Evolutionary conservation across 2,888 invertebrate species (phyloP), one percentile per base, ranked within the genome.

Genomic region (Xestia sexstrigata): DNA sequence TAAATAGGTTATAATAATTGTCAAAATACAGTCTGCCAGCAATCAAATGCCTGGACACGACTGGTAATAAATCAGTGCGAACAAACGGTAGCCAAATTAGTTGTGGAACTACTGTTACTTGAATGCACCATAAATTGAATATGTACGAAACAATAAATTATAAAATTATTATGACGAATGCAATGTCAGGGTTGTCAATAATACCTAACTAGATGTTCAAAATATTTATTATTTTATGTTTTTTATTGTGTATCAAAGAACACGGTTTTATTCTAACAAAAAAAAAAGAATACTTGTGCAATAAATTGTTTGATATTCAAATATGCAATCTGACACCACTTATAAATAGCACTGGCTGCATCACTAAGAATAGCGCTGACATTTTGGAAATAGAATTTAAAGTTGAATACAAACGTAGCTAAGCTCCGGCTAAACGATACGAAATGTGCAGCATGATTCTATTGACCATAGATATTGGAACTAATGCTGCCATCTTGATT

Each of bases 11-110:
- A 30, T 26, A 79, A 70, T 81, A 66, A 83, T 52, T 75, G 68
- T 75, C 71, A 69, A 83, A 83, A 70, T 69, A 76, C 52, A 71
- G 62, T 65, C 71, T 82, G 74, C 47, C 67, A 69, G 65, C 62
- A 77, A 86, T 82, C 52, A 74, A 60, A 69, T 47, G 65, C 42
- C 42, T 76, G 60, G 70, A 70, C 63, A 49, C 17, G 80, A 60
- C 30, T 66, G 65, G 30, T 52, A 71, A 85, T 87, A 81, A 86
- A 87, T 87, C 83, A 76, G 49, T 52, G 35, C 58, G 70, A 71
- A 75, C 67, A 82, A 78, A 81, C 78, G 74, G 86, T 86, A 82
- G 84, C 83, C 70, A 83, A 83, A 87, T 81, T 76, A 75, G 73
- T n/a, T 79, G 67, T 70, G 68, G 69, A 76, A 79, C 74, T 67